Evolutionary conservation across 1,140 invertebrate genomes (phyloP), one percentile per base, ranked within the genome.

Genomic region (Brachionus calyciflorus): DNA sequence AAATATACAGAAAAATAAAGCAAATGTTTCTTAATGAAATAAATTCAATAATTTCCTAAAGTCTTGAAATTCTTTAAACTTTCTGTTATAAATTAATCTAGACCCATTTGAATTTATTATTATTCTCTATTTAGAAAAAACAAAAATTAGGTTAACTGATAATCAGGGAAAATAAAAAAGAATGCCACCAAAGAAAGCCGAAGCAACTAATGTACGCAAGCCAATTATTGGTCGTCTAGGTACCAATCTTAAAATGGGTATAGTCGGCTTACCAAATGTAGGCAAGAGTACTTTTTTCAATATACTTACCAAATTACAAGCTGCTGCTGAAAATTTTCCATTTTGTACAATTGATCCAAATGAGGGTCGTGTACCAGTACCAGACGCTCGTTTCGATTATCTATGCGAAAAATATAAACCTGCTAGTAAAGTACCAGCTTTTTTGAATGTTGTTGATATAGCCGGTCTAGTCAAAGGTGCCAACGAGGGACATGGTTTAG

Each of bases 281-380:
- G 95, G 95, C 75, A 99, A 99, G 87, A 98, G 94, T 4, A 98
- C 97, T 48, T 99, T 99, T 86, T 99, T 99, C 88, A 99, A 99
- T 87, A 94, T 99, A 0, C 85, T 99, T 37, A 98, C 95, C 17
- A 94, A 98, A 84, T 96, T 93, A 83, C 90, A 93, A 81, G 96
- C 93, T 9, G 90, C 93, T 73, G 94, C 96, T 70, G 93, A 98
- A 87, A 98, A 99, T 83, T 98, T 98, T 85, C 96, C 97, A 4
- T 99, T 99, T 87, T 99, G 97, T 88, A 99, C 97, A 82, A 99
- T 99, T 82, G 95, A 99, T 88, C 97, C 97, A 24, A 99, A 99
- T 93, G 96, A 99, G 90, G 90, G 92, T 92, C 90, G 96, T 80
- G 96, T 99, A 79, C 93, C 96, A n/a, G 95, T 99, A 5, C 94